phyloP scores from a whole-genome alignment of 2,888 invertebrate genomes.

The Clunio marinus region DNA sequence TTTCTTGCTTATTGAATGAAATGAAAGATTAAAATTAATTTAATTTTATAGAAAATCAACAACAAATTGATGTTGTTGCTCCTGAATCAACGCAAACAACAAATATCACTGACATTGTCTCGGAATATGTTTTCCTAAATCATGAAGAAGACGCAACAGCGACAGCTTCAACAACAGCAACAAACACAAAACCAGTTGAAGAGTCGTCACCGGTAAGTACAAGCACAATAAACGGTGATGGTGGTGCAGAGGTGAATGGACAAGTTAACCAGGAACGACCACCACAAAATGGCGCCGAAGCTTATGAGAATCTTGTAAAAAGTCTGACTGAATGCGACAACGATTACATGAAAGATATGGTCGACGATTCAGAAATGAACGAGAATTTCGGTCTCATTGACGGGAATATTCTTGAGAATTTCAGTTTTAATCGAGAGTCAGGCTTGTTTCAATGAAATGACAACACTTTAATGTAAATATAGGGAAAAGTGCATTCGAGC shows the following conservation, averaged over 20 bases:
- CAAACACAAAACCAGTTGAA: not conserved
- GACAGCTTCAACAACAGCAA: no score
- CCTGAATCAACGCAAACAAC: not conserved
- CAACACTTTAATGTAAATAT: not conserved
- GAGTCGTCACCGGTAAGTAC: no score
- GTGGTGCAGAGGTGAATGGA: constrained; percentile 39
- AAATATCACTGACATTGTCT: constrained; percentile 1
- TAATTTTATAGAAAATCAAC: constrained; percentile 4
- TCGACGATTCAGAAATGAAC: constrained; percentile 21
- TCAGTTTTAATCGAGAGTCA: constrained; percentile 27
- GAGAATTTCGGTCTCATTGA: constrained; percentile 29
- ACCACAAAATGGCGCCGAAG: constrained; percentile 29
- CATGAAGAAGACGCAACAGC: not conserved
- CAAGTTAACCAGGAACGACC: constrained; percentile 41
- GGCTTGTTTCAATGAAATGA: constrained; percentile 30
- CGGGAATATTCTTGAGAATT: constrained; percentile 11
- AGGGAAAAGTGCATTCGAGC: not conserved
- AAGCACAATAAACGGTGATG: constrained; percentile 38
- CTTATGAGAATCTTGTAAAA: constrained; percentile 35
- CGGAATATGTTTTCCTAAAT: constrained; percentile 4
- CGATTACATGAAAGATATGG: constrained; percentile 25
- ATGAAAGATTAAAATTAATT: not conserved
- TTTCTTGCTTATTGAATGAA: not conserved
- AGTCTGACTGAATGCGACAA: constrained; percentile 24
- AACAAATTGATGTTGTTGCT: not conserved